Percentiles rank a stretch among this genome's conserved stretches.
Conservation (phyloP, 1,140 invertebrate genomes). For the Idris sp. region DNA sequence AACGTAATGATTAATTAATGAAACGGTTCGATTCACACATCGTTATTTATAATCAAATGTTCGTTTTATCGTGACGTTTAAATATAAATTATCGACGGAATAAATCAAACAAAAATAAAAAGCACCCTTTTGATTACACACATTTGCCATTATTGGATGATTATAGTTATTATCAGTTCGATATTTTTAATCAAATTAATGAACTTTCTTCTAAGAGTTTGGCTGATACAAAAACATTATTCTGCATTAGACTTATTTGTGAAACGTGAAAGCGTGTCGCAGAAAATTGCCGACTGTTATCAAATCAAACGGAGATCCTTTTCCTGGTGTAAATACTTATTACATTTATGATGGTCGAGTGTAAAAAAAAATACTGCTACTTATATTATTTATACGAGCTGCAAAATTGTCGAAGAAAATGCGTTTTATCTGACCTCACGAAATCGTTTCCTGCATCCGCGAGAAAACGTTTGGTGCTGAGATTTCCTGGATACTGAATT, state of each 20-base stretch:
- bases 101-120: too few relatives aligned
- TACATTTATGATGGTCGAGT: conserved; percentile 29
- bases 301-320: too few relatives aligned
- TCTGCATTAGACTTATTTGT: conserved; percentile 9
- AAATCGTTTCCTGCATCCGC: conserved; percentile 43
- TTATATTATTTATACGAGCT: conserved; percentile 49
- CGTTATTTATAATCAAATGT: neutral
- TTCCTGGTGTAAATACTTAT: too few relatives aligned
- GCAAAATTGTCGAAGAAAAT: conserved; percentile 40
- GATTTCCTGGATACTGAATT: conserved; percentile 52
- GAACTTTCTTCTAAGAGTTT: too few relatives aligned
- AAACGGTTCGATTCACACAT: neutral
- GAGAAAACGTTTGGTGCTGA: conserved; percentile 30
- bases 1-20: conserved; percentile 11
- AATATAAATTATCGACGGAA: neutral
- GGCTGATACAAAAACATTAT: too few relatives aligned
- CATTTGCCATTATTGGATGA: too few relatives aligned
- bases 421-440: conserved; percentile 45
- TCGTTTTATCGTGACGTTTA: conserved; percentile 3
- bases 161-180: too few relatives aligned
- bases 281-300: conserved; percentile 15
- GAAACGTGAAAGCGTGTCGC: conserved; percentile 18
- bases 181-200: too few relatives aligned
- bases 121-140: too few relatives aligned
- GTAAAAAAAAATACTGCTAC: conserved; percentile 30